phyloP scores from a whole-genome alignment of 92 coral and sea anemone species.

The Epizoanthus scotinus region DNA sequence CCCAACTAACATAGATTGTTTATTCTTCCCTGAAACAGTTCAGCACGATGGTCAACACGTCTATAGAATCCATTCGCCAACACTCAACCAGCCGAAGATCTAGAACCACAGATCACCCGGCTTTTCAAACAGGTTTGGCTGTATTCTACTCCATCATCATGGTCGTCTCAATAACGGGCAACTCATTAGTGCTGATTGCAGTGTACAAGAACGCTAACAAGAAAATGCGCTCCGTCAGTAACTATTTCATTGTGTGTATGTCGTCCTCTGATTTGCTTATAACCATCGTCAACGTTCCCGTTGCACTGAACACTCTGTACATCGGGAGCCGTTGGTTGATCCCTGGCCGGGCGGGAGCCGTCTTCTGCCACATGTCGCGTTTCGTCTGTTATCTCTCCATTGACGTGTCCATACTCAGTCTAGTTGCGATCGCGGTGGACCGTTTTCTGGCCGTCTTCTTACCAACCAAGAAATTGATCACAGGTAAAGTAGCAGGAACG shows the following conservation, averaged over 20 bases:
- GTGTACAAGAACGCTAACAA: slow-evolving; percentile 6
- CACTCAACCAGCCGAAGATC: neutral
- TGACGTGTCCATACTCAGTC: slow-evolving; percentile 7
- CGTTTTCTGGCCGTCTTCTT: slow-evolving; percentile 2
- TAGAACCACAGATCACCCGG: neutral
- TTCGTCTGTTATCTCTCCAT: slow-evolving; percentile 6
- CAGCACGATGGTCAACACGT: too few relatives aligned
- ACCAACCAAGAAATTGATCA: neutral
- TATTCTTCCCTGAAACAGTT: too few relatives aligned
- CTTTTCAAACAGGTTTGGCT: neutral
- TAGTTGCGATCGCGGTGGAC: neutral
- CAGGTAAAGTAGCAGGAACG: neutral
- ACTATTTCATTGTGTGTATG: slow-evolving; percentile 17
- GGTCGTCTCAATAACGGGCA: neutral
- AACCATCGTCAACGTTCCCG: neutral
- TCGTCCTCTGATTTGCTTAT: slow-evolving; percentile 1
- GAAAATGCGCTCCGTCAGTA: slow-evolving; percentile 11
- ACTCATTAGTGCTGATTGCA: neutral
- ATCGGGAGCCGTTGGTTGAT: neutral
- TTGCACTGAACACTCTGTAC: neutral
- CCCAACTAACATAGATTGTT: too few relatives aligned
- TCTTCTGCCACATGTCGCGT: neutral
- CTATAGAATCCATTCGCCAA: too few relatives aligned
- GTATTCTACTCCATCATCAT: neutral
- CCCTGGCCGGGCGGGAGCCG: neutral